Evolutionary conservation across 2,888 invertebrate species (phyloP).

Genomic region (Lycia hirtaria): DNA sequence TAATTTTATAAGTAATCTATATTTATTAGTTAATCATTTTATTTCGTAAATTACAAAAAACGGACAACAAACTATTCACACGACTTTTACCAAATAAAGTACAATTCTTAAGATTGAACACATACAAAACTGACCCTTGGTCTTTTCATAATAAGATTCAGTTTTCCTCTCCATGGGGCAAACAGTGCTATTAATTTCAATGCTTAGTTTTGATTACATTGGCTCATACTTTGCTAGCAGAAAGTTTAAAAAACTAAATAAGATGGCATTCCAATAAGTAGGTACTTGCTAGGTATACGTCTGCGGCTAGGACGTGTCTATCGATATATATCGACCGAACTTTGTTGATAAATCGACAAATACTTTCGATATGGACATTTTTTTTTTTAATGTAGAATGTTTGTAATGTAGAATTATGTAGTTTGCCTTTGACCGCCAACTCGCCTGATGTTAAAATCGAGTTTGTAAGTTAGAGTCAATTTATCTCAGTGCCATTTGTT

Average conservation of each 20-base stretch:
- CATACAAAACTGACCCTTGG: constrained; percentile 54
- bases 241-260: not conserved
- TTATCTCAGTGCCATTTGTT: no score
- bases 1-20: constrained; percentile 57
- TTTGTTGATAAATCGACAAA: no score
- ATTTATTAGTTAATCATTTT: constrained; percentile 55
- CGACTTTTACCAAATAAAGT: constrained; percentile 54
- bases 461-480: no score
- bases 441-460: no score
- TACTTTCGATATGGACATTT: no score
- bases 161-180: constrained; percentile 7
- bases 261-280: no score
- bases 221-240: not conserved
- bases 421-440: no score
- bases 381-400: no score
- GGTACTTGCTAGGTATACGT: no score
- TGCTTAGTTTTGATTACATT: not conserved
- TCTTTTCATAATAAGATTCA: constrained; percentile 16
- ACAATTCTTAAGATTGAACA: constrained; percentile 61
- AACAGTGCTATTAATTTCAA: constrained; percentile 1
- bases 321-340: no score
- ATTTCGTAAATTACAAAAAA: constrained; percentile 66
- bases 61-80: constrained; percentile 65
- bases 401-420: no score
- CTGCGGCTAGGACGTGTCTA: no score